phyloP scores from a whole-genome alignment of 2,888 invertebrate species.

The Petrophora chlorosata region DNA sequence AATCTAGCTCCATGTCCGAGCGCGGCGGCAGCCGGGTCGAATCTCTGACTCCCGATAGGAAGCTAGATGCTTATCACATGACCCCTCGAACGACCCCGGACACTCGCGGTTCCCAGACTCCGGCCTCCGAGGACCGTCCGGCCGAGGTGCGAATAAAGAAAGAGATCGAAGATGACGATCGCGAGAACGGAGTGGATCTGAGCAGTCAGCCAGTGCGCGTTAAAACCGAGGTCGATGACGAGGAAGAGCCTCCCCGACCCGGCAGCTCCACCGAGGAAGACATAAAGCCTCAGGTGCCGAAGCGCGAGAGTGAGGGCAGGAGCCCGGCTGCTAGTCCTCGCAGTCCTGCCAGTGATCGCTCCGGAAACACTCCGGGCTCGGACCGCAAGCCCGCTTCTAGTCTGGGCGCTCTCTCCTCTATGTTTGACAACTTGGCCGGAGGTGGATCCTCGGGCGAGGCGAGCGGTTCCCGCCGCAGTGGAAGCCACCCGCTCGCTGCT shows the following conservation, averaged over 20 bases:
- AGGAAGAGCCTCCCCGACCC: constrained; percentile 80
- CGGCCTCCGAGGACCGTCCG: constrained; percentile 85
- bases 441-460: constrained; percentile 73
- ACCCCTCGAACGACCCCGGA: constrained; percentile 89
- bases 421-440: constrained; percentile 94
- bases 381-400: constrained; percentile 86
- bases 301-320: constrained; percentile 82
- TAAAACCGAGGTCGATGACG: constrained; percentile 86
- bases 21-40: constrained; percentile 91
- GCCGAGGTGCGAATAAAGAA: constrained; percentile 84
- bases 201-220: constrained; percentile 80
- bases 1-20: constrained; percentile 94
- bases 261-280: constrained; percentile 68
- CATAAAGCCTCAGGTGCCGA: constrained; percentile 67
- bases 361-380: constrained; percentile 88
- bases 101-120: constrained; percentile 84
- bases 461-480: constrained; percentile 86
- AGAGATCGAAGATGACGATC: constrained; percentile 80
- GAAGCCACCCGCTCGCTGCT: constrained; percentile 96
- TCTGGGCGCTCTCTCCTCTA: constrained; percentile 92
- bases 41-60: constrained; percentile 91
- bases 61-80: constrained; percentile 86
- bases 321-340: constrained; percentile 86
- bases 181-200: constrained; percentile 75
- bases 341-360: constrained; percentile 91